Conservation (phyloP, 2,113 vertebrate species). For the Scalopus aquaticus region DNA sequence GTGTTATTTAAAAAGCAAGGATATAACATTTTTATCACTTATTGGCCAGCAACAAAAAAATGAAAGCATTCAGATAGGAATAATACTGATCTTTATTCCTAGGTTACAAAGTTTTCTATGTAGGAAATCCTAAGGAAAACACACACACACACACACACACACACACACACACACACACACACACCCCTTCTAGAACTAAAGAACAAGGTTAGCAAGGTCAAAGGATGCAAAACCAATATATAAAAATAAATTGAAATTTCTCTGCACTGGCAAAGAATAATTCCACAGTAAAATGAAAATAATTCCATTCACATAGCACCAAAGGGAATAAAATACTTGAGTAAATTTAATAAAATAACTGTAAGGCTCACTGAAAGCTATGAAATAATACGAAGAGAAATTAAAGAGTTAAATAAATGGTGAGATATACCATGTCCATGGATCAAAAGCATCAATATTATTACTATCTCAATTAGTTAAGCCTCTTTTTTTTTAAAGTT, state of each 20-base stretch:
- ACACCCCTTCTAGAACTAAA: not conserved
- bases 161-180: not conserved
- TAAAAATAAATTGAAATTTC: not conserved
- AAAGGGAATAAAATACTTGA: not conserved
- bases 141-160: not conserved
- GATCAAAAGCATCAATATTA: not conserved
- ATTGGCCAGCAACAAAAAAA: conserved; percentile 13
- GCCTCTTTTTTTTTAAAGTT: no score
- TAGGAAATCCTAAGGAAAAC: not conserved
- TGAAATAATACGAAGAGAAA: not conserved
- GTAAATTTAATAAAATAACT: not conserved
- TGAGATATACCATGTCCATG: not conserved
- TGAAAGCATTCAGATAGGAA: not conserved
- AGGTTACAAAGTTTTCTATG: not conserved
- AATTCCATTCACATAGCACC: not conserved
- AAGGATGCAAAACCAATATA: not conserved
- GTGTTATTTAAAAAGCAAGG: not conserved
- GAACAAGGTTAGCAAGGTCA: not conserved
- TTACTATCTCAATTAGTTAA: not conserved
- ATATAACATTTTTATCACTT: not conserved
- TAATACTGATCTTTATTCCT: not conserved
- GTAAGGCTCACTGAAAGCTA: not conserved
- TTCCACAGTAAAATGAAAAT: not conserved
- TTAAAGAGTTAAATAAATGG: not conserved
- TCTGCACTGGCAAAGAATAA: not conserved